A percentile compares a stretch with the other conserved stretches of the same genome.
phyloP scores from a whole-genome alignment of 1,140 invertebrate species.

The Drosophila kanapiae region DNA sequence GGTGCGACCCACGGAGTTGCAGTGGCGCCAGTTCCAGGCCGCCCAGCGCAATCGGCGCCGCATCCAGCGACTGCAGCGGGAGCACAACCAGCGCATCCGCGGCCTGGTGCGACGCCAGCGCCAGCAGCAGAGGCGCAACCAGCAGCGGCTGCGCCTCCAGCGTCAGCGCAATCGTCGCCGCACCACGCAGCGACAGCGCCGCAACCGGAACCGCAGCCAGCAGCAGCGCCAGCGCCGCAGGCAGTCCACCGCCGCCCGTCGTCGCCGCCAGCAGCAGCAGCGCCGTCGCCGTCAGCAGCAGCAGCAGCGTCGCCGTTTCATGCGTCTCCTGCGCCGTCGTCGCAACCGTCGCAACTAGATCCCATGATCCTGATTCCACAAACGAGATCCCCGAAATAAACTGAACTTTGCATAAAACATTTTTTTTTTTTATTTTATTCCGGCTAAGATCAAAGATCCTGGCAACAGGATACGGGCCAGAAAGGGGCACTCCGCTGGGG shows the following conservation, averaged over 20 bases:
- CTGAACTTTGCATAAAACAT: slow-evolving; percentile 23
- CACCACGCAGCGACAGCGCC: slow-evolving; percentile 44
- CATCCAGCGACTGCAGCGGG: slow-evolving; percentile 61
- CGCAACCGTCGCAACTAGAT: slow-evolving; percentile 46
- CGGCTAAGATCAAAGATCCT: neutral
- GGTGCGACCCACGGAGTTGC: slow-evolving; percentile 46
- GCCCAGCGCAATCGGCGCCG: slow-evolving; percentile 68
- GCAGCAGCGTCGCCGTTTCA: slow-evolving; percentile 40
- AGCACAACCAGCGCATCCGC: slow-evolving; percentile 63
- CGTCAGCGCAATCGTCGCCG: slow-evolving; percentile 45
- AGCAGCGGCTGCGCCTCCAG: slow-evolving; percentile 33
- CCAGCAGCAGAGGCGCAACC: slow-evolving; percentile 36
- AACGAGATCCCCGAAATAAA: slow-evolving; percentile 17
- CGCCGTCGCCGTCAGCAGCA: slow-evolving; percentile 28
- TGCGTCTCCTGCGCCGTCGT: slow-evolving; percentile 45
- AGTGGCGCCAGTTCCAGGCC: slow-evolving; percentile 68
- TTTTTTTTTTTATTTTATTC: slow-evolving; percentile 16
- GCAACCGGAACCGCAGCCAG: slow-evolving; percentile 50
- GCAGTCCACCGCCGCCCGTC: slow-evolving; percentile 28
- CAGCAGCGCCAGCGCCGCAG: slow-evolving; percentile 50
- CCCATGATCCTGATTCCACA: neutral
- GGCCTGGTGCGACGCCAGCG: slow-evolving; percentile 59
- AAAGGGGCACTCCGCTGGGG: too few species aligned
- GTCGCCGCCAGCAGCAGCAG: slow-evolving; percentile 47
- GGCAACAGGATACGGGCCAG: neutral